Base-by-base conservation (phyloP, 1,140 invertebrate species). In the Harpegnathos saltator region DNA sequence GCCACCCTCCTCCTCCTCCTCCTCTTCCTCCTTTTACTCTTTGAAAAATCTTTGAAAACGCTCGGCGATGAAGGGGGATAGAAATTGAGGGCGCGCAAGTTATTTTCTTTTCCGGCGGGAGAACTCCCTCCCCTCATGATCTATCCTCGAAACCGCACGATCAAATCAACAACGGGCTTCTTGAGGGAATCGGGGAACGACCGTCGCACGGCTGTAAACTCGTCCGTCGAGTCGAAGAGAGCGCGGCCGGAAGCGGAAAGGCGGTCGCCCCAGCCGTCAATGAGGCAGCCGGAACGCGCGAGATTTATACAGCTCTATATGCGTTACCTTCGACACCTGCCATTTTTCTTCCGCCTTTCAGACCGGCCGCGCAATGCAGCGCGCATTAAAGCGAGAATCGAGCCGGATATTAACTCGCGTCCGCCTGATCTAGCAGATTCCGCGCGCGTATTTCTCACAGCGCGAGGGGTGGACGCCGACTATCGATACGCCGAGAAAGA, bases 351-450 rank as follows among this genome's bases (percentile, higher is more conserved):
- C 12, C 24, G n/a, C 7, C 7, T 56, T 56, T 52, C 44, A n/a
- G 68, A 9, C 5, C 9, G n/a, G n/a, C n/a, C 26, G 68, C 48
- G 50, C 68, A 12, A 68, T 48, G 22, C 50, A 50, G 38, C 44
- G 33, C 24, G 7, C 44, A 38, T 68, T 68, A 50, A 68, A 22
- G 24, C 65, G 22, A 68, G 38, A 22, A 71, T 71, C 68, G 26
- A 54, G 26, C 29, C 68, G 24, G 68, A 71, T 56, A 71, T 71
- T 71, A 71, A 71, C 52, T 71, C 44, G 65, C 65, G 29, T 22
- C 5, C 52, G 12, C 14, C 52, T 22, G 52, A 71, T 71, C 56
- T 71, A 71, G 7, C n/a, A 19, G n/a, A 3, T 56, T 33, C 17
- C 14, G 26, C 50, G n/a, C 12, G 38, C 38, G 38, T 44, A 44